A percentile compares a stretch with the other conserved stretches of the same genome.
Evolutionary conservation across 2,113 vertebrate genomes (phyloP).

Genomic region (Brachirus orientalis): DNA sequence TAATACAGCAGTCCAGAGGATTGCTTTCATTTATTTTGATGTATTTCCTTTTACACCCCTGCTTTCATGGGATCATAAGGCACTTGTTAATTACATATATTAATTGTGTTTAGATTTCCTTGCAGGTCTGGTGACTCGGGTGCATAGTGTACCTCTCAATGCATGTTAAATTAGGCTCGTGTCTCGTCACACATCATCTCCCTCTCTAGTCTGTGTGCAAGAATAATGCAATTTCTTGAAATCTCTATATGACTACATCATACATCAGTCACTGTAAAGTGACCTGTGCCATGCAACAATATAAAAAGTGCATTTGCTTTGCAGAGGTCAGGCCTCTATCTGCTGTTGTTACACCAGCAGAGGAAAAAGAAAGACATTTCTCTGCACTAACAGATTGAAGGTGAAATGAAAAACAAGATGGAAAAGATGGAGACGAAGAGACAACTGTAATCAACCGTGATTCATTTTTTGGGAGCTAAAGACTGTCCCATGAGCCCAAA

Average conservation of each 20-base stretch:
- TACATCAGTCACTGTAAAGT: constrained; percentile 2
- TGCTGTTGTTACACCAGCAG: constrained; percentile 26
- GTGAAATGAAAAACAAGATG: constrained; percentile 21
- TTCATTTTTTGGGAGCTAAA: constrained; percentile 12
- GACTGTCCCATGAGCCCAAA: constrained; percentile 9
- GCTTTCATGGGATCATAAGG: constrained; percentile 1
- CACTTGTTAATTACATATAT: constrained; percentile 22
- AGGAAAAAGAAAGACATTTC: constrained; percentile 32
- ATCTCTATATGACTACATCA: constrained; percentile 4
- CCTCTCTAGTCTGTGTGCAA: no score
- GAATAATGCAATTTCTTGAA: neutral
- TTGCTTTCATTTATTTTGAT: constrained; percentile 14
- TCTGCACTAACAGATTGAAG: constrained; percentile 10
- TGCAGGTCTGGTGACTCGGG: constrained; percentile 1
- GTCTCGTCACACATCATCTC: neutral
- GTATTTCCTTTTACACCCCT: neutral
- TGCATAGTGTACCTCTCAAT: neutral
- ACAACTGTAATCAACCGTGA: constrained; percentile 19
- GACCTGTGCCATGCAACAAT: constrained; percentile 2
- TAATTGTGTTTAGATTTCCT: constrained; percentile 20
- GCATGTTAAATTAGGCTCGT: neutral
- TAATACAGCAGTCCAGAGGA: neutral
- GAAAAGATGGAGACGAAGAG: constrained; percentile 3
- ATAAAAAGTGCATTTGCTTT: neutral
- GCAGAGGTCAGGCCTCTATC: constrained; percentile 3